Percentiles rank a stretch among this genome's conserved stretches.
Conservation (phyloP, 2,113 vertebrate species). For the Elgaria multicarinata region DNA sequence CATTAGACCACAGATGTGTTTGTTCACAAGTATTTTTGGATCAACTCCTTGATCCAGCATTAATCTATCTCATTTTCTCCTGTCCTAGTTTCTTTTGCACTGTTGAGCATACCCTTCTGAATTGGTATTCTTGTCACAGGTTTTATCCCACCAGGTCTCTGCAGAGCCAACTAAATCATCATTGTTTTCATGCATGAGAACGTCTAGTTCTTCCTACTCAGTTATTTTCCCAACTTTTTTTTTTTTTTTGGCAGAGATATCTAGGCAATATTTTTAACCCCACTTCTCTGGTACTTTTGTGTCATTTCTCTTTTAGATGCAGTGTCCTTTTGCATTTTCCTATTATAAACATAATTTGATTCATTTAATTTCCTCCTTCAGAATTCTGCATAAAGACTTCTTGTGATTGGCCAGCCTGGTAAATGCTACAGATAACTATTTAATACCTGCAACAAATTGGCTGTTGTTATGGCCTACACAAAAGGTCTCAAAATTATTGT, state of each 20-base stretch:
- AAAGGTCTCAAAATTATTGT: not conserved
- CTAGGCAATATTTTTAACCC: constrained; percentile 41
- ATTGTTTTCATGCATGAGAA: constrained; percentile 63
- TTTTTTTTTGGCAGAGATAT: constrained; percentile 14
- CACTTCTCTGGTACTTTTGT: constrained; percentile 16
- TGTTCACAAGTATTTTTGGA: constrained; percentile 14
- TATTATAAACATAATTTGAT: constrained; percentile 14
- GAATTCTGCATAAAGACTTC: not conserved
- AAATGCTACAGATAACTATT: constrained; percentile 4
- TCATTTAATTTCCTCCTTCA: not conserved
- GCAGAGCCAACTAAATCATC: constrained; percentile 56
- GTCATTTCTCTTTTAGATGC: constrained; percentile 6
- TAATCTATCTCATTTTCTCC: constrained; percentile 51
- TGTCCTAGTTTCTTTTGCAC: constrained; percentile 11
- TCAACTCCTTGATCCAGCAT: constrained; percentile 56
- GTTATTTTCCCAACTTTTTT: constrained; percentile 47
- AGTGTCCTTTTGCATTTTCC: constrained; percentile 17
- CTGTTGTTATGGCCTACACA: not conserved
- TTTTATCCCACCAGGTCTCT: constrained; percentile 43
- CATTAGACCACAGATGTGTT: constrained; percentile 17
- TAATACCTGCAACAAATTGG: not conserved
- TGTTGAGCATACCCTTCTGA: constrained; percentile 49
- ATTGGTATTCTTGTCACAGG: constrained; percentile 61
- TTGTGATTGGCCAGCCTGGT: not conserved
- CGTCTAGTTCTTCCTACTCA: constrained; percentile 43